Percentiles rank a stretch among this genome's conserved stretches.
Conservation (phyloP, 2,113 vertebrate genomes). For the Neolamprologus sp. region DNA sequence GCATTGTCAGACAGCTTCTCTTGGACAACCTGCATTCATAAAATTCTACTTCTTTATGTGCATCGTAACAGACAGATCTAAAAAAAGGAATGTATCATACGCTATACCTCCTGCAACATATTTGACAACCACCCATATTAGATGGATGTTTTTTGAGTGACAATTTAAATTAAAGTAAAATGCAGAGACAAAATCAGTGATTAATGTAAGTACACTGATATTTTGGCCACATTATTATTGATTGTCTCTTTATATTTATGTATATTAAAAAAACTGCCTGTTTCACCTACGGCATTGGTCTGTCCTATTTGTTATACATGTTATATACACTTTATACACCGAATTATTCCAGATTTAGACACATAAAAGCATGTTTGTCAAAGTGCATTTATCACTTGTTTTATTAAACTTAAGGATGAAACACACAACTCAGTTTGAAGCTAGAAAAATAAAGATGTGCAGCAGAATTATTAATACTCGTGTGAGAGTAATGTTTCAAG, state of each 20-base stretch:
- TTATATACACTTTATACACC: not conserved
- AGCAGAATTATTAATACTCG: not conserved
- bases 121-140: not conserved
- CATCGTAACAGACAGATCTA: not conserved
- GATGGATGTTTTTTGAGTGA: not conserved
- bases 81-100: not conserved
- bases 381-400: not conserved
- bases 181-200: not conserved
- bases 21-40: not conserved
- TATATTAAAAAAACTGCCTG: not conserved
- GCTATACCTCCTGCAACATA: not conserved
- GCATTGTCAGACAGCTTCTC: not conserved
- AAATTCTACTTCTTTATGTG: not conserved
- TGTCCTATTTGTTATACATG: not conserved
- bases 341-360: not conserved
- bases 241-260: not conserved
- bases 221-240: not conserved
- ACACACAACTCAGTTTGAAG: not conserved
- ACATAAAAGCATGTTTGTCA: not conserved
- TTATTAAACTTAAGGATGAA: not conserved
- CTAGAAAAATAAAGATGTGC: not conserved
- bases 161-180: not conserved
- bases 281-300: not conserved
- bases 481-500: not conserved
- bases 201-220: not conserved